Base-by-base conservation (phyloP, 2,888 invertebrate genomes). In the Myathropa florea region DNA sequence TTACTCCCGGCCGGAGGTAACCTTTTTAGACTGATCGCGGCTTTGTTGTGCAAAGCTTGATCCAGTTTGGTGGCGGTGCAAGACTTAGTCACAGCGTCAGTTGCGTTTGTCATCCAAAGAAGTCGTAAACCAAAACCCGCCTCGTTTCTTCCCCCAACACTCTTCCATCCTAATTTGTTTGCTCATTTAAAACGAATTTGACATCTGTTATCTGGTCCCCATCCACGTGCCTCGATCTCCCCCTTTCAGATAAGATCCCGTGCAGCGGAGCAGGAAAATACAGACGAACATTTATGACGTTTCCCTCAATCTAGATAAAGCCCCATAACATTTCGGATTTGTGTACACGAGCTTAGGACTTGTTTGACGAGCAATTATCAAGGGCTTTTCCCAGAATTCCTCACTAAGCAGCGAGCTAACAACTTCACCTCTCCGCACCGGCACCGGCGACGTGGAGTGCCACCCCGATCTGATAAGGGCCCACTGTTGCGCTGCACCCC, bases 311-410 rank as follows among this genome's bases (percentile, higher is more conserved):
- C 81, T 55, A 78, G 67, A 85, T 77, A 77, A 77, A 77, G 39
- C 67, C 70, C 12, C 39, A 26, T 18, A 55, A 71, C 78, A 70
- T 55, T 71, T 64, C 57, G 46, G 23, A 24, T 71, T 59, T 71
- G 81, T 85, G 53, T 73, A 81, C 81, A 72, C 67, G 81, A 65
- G 77, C 46, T 77, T 39, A 78, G 53, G 81, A 60, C 55, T 81
- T 81, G 85, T 73, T 78, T 81, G 59, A 81, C n/a, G 68, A 81
- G 59, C 80, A 76, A 72, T 81, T 59, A 72, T 68, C 33, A 59
- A 72, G 64, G 71, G 71, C 79, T 79, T 79, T 72, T 67, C 61
- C 23, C 24, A 28, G 72, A 80, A 67, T 64, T 57, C 23, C 39
- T 36, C 3, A 63, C 24, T n/a, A n/a, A n/a, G n/a, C n/a, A n/a